These are phyloP conservation scores for Philotrypesis tridentata DNA, from an alignment of 1,140 invertebrate species.

Conservation along the genomic window DNA sequence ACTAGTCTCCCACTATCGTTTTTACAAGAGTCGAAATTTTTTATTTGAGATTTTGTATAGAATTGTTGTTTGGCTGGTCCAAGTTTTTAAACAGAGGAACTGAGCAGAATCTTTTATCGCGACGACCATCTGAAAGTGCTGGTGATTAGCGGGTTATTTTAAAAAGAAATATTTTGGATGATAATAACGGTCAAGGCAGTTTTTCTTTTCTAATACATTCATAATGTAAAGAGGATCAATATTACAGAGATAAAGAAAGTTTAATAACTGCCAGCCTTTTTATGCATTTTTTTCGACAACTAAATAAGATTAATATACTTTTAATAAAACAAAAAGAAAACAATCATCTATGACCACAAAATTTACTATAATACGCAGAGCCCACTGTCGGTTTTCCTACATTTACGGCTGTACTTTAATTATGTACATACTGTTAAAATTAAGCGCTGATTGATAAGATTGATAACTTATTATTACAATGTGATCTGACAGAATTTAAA, in stretches of 20 bases:
- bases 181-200: neutral
- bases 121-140: neutral
- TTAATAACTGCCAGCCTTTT: conserved; percentile 26
- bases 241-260: conserved; percentile 8
- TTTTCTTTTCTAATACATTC: conserved; percentile 3
- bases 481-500: conserved; percentile 34
- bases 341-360: neutral
- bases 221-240: neutral
- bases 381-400: conserved; percentile 37
- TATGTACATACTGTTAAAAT: conserved; percentile 40
- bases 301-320: neutral
- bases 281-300: conserved; percentile 18
- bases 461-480: conserved; percentile 15
- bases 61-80: conserved; percentile 38
- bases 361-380: neutral
- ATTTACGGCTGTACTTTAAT: conserved; percentile 21
- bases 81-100: conserved; percentile 16
- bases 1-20: conserved; percentile 21
- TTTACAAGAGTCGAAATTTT: conserved; percentile 9
- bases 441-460: conserved; percentile 33
- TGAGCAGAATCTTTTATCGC: conserved; percentile 5
- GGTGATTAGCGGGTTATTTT: neutral
- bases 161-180: neutral
- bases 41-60: conserved; percentile 23
- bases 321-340: neutral